A percentile compares a stretch with the other conserved stretches of the same genome.
Conservation (phyloP, 2,113 vertebrate species). For the Urocolius indicus region DNA sequence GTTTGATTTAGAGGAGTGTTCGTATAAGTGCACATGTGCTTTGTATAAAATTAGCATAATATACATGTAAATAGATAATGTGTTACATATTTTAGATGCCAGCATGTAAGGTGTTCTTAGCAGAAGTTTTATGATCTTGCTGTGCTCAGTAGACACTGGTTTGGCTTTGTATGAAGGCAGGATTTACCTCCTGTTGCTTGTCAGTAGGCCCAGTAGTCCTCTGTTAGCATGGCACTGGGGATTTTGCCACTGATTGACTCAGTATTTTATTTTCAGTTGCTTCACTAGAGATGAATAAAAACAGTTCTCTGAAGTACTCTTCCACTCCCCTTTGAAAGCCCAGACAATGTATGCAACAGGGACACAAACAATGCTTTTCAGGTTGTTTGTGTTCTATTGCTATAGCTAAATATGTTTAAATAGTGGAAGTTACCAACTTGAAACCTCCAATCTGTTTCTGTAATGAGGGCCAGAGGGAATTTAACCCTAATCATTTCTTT, state of each 20-base stretch:
- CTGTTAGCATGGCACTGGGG: neutral
- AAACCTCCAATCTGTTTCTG: neutral
- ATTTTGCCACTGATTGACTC: neutral
- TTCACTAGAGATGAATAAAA: neutral
- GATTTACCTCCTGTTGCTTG: neutral
- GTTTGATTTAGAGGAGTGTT: neutral
- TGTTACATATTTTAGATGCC: neutral
- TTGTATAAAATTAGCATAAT: neutral
- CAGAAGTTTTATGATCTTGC: neutral
- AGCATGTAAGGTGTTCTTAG: neutral
- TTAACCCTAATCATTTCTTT: slow-evolving; percentile 24
- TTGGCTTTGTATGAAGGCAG: neutral
- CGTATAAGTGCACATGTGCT: neutral
- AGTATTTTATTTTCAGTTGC: neutral
- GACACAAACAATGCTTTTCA: slow-evolving; percentile 19
- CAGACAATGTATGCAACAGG: neutral
- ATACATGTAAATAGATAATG: neutral
- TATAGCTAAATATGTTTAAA: slow-evolving; percentile 42
- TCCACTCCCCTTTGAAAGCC: neutral
- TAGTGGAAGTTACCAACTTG: slow-evolving; percentile 13
- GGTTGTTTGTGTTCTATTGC: slow-evolving; percentile 13
- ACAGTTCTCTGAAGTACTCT: neutral
- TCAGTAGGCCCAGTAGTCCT: neutral
- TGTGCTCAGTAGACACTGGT: neutral
- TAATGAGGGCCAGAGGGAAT: slow-evolving; percentile 60